phyloP scores from a whole-genome alignment of 1,140 invertebrate genomes.

The Leptinotarsa undecemlineata region DNA sequence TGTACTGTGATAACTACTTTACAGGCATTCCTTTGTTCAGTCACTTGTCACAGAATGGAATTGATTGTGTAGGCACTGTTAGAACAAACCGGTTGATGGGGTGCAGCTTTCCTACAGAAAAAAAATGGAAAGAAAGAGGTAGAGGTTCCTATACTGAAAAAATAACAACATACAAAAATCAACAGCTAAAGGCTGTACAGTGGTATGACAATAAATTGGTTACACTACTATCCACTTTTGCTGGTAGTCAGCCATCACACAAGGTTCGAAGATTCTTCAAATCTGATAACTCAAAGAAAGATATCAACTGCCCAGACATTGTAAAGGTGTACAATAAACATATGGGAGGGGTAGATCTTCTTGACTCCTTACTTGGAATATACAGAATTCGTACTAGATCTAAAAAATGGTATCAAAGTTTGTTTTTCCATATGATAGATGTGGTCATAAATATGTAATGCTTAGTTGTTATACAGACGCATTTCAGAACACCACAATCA shows the following conservation, averaged over 20 bases:
- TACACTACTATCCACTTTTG: background rate
- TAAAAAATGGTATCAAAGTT: background rate
- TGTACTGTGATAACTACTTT: constrained; percentile 4
- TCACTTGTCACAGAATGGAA: constrained; percentile 5
- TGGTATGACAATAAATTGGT: background rate
- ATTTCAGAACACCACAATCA: background rate
- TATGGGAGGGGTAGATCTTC: constrained; percentile 53
- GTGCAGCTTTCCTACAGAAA: background rate
- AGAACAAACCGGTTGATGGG: background rate
- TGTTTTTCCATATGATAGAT: background rate
- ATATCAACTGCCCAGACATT: background rate
- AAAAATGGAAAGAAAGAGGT: background rate
- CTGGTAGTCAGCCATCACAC: background rate
- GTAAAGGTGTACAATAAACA: constrained; percentile 40
- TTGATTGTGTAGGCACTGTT: constrained; percentile 2
- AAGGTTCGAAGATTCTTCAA: background rate
- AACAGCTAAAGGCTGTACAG: background rate
- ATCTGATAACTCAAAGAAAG: background rate
- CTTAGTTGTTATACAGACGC: background rate
- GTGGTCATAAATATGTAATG: constrained; percentile 21
- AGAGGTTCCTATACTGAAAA: background rate
- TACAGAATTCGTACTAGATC: background rate
- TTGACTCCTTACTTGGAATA: background rate
- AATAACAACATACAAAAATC: background rate
- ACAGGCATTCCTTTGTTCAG: background rate